Conservation (phyloP, 2,888 invertebrate genomes). For the Tridacna gigas region DNA sequence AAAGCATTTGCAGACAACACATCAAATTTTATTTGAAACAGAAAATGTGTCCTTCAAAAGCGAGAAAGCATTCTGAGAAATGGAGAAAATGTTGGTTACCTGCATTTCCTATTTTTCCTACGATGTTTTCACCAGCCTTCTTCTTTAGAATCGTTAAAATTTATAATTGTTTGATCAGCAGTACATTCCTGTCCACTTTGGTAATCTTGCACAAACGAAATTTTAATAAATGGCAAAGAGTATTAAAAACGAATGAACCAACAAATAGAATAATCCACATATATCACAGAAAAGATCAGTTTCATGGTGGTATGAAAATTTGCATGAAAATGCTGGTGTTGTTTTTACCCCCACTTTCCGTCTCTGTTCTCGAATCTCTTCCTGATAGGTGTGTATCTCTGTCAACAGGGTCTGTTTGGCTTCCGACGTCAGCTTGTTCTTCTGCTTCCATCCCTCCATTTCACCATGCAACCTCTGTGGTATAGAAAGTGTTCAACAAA, state of each 20-base stretch:
- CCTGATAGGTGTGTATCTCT: conserved; percentile 73
- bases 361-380: conserved; percentile 70
- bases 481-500: not conserved
- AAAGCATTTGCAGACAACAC: not conserved
- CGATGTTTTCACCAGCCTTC: not conserved
- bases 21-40: too few species aligned
- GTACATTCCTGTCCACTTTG: too few species aligned
- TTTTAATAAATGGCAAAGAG: too few species aligned
- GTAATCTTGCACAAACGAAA: too few species aligned
- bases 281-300: too few species aligned
- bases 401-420: conserved; percentile 70
- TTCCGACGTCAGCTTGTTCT: conserved; percentile 45
- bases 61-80: not conserved
- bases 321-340: too few species aligned
- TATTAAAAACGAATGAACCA: too few species aligned
- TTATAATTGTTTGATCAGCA: too few species aligned
- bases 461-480: conserved; percentile 70
- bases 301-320: too few species aligned
- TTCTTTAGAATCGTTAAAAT: too few species aligned
- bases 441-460: conserved; percentile 56
- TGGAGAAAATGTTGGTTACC: not conserved
- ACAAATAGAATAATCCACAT: too few species aligned
- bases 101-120: not conserved
- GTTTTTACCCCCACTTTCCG: not conserved
- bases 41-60: too few species aligned